These are phyloP conservation scores for Vanacampus margaritifer DNA, from an alignment of 2,113 vertebrate genomes.

Conservation along the genomic window DNA sequence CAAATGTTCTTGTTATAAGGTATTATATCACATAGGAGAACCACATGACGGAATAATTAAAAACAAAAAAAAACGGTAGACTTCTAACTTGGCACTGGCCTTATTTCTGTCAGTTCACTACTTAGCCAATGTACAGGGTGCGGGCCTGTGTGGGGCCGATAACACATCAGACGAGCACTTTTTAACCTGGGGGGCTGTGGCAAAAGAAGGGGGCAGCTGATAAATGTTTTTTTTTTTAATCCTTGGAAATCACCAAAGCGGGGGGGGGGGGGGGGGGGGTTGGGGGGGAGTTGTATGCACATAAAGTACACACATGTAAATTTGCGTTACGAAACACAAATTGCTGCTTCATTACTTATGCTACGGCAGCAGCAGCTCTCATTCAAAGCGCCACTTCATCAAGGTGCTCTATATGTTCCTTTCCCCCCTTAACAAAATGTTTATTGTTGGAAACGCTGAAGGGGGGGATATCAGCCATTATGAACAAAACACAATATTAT, in stretches of 20 bases:
- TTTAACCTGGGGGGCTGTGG: slow-evolving; percentile 1
- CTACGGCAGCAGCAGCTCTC: not conserved
- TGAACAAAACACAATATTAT: not conserved
- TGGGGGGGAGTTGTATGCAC: too few relatives aligned
- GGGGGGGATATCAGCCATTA: not conserved
- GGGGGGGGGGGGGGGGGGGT: too few relatives aligned
- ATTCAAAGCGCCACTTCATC: not conserved
- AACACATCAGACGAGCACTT: slow-evolving; percentile 13
- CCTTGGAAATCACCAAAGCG: too few relatives aligned
- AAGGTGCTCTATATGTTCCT: too few relatives aligned
- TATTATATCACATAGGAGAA: not conserved
- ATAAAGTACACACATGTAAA: too few relatives aligned
- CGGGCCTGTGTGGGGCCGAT: slow-evolving; percentile 1
- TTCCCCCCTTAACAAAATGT: not conserved
- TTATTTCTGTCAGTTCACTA: slow-evolving; percentile 1
- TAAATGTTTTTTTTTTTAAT: not conserved
- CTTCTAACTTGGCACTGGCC: not conserved
- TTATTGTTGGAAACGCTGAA: not conserved
- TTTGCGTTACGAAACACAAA: slow-evolving; percentile 24
- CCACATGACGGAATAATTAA: not conserved
- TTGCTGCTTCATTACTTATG: slow-evolving; percentile 24
- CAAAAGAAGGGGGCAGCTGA: not conserved
- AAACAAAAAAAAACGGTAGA: not conserved
- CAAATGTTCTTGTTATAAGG: not conserved
- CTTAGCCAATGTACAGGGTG: not conserved